Conservation (phyloP, 2,113 vertebrate species). For the Nibea albiflora region DNA sequence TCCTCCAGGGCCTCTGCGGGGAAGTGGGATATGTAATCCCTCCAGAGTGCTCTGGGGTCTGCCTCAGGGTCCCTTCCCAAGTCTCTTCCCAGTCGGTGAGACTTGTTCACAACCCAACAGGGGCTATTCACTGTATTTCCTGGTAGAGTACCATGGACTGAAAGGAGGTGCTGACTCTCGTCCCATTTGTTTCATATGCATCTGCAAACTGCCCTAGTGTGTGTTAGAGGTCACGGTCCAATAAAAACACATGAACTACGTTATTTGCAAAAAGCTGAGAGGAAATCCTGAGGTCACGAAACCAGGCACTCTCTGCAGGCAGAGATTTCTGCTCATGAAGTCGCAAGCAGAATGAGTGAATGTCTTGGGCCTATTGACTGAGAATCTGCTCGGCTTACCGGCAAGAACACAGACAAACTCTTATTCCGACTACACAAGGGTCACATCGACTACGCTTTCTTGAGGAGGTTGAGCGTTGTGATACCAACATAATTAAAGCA, state of each 20-base stretch:
- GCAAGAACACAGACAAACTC: too few relatives aligned
- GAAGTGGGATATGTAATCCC: not conserved
- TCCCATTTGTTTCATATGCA: not conserved
- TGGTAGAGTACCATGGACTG: not conserved
- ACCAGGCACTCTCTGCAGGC: not conserved
- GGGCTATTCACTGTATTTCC: not conserved
- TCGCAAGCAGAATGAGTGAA: not conserved
- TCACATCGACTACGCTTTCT: not conserved
- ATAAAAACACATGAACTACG: not conserved
- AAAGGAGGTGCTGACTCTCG: conserved; percentile 4
- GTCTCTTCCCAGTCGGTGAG: not conserved
- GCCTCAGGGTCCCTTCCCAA: not conserved
- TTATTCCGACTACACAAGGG: not conserved
- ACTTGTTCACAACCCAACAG: not conserved
- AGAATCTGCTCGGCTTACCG: not conserved
- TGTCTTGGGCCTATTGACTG: not conserved
- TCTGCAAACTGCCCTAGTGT: not conserved
- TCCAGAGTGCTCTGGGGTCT: not conserved
- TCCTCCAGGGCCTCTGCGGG: not conserved
- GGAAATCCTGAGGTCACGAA: not conserved
- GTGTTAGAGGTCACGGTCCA: not conserved
- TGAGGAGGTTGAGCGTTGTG: not conserved
- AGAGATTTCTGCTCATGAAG: conserved; percentile 1
- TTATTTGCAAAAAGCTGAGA: not conserved
- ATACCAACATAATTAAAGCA: not conserved